Conservation (phyloP, 2,797 vertebrate genomes). For the Aeoliscus strigatus region DNA sequence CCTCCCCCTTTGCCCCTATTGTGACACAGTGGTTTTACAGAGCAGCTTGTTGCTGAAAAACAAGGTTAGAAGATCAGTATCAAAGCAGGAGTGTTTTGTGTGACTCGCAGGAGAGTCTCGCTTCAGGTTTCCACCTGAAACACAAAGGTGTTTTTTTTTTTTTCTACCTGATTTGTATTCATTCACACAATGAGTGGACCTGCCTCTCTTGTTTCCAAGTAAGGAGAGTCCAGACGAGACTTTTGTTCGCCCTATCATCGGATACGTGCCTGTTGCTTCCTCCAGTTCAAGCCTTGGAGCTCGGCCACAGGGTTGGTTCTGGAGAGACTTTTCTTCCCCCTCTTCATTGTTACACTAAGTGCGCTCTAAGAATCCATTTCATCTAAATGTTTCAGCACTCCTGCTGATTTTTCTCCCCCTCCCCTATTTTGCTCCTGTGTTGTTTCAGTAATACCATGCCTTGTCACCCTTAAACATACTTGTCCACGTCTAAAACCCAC, state of each 20-base stretch:
- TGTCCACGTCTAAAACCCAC: constrained; percentile 46
- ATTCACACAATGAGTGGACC: constrained; percentile 76
- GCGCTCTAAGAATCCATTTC: constrained; percentile 57
- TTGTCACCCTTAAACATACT: constrained; percentile 41
- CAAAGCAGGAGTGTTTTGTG: constrained; percentile 73
- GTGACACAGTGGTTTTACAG: constrained; percentile 71
- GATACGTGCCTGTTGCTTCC: constrained; percentile 73
- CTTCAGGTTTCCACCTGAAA: constrained; percentile 74
- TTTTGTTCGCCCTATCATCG: constrained; percentile 75
- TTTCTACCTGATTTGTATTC: constrained; percentile 82
- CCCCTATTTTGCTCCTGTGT: constrained; percentile 33
- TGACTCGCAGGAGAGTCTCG: constrained; percentile 66
- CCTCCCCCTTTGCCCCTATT: constrained; percentile 47
- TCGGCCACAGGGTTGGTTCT: constrained; percentile 67
- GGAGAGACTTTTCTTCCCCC: constrained; percentile 42
- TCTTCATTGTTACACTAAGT: constrained; percentile 56
- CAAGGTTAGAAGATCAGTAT: constrained; percentile 76
- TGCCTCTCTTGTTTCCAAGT: constrained; percentile 77
- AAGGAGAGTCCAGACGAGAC: constrained; percentile 78
- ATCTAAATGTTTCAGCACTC: constrained; percentile 50
- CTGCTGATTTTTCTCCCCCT: constrained; percentile 10
- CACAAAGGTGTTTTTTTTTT: constrained; percentile 81
- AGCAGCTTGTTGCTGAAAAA: constrained; percentile 74
- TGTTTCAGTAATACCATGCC: constrained; percentile 46
- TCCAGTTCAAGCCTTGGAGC: constrained; percentile 66